A percentile compares a stretch with the other conserved stretches of the same genome.
These are phyloP conservation scores for Wiebesia pumilae DNA, from an alignment of 1,140 invertebrate species.

Conservation along the genomic window DNA sequence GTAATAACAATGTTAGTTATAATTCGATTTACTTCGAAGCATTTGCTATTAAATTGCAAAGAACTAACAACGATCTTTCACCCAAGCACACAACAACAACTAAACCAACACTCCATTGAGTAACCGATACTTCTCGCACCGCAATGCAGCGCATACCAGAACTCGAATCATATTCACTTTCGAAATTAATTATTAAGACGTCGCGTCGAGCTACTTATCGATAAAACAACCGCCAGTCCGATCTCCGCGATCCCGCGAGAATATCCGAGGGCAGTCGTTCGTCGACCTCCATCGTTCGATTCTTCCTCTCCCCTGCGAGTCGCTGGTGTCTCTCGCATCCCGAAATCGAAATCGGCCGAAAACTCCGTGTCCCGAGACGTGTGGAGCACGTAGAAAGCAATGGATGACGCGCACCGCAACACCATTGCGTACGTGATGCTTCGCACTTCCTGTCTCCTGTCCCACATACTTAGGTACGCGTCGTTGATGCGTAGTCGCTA, in stretches of 20 bases:
- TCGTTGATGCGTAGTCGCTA: background rate
- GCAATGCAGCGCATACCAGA: background rate
- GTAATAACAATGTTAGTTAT: background rate
- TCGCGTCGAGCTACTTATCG: background rate
- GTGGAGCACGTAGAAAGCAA: constrained; percentile 45
- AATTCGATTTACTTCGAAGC: background rate
- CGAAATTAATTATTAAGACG: background rate
- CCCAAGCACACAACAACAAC: too few species aligned
- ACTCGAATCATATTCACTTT: background rate
- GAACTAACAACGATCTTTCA: too few species aligned
- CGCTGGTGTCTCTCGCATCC: background rate
- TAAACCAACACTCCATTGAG: background rate
- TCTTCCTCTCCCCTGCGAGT: too few species aligned
- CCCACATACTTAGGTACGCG: constrained; percentile 60
- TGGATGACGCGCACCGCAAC: constrained; percentile 64
- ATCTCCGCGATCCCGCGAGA: background rate
- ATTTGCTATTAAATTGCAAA: background rate
- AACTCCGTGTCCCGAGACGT: background rate
- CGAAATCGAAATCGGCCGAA: constrained; percentile 21
- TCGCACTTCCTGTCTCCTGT: constrained; percentile 66
- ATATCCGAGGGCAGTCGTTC: background rate
- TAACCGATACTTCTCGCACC: background rate
- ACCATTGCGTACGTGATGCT: constrained; percentile 67
- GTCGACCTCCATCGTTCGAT: background rate
- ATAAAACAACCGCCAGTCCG: background rate